Percentiles rank a stretch among this genome's conserved stretches.
Evolutionary conservation across 2,888 invertebrate species (phyloP).

Genomic region (Apocheima hispidaria): DNA sequence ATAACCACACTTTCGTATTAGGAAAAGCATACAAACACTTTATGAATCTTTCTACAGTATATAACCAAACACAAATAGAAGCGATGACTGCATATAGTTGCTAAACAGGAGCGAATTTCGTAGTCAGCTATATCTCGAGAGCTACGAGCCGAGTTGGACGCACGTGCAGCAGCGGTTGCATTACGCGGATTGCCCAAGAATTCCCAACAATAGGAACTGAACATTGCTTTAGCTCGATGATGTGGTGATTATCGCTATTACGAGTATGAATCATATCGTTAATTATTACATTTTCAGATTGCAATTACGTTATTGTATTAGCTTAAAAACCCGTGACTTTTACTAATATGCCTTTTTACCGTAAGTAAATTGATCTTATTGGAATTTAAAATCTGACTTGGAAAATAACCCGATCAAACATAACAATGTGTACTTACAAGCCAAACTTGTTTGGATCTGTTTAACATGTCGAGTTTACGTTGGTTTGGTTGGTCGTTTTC

Average conservation of each 20-base stretch:
- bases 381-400: neutral
- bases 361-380: no score
- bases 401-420: constrained; percentile 22
- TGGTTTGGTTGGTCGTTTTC: constrained; percentile 3
- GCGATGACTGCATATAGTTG: constrained; percentile 9
- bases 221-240: constrained; percentile 26
- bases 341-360: no score
- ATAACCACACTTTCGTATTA: neutral
- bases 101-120: constrained; percentile 10
- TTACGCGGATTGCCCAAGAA: constrained; percentile 38
- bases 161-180: constrained; percentile 41
- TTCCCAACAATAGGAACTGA: constrained; percentile 44
- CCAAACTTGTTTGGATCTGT: constrained; percentile 2
- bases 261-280: constrained; percentile 32
- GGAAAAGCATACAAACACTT: neutral
- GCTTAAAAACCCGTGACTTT: neutral
- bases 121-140: constrained; percentile 21
- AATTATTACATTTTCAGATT: constrained; percentile 29
- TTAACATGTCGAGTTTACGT: constrained; percentile 8
- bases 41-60: neutral
- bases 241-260: constrained; percentile 33
- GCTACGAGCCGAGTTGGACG: constrained; percentile 11
- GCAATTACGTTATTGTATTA: constrained; percentile 10
- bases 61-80: constrained; percentile 4
- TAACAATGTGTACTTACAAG: constrained; percentile 12